phyloP scores from a whole-genome alignment of 2,888 invertebrate genomes.

The Coecobrya sp. region DNA sequence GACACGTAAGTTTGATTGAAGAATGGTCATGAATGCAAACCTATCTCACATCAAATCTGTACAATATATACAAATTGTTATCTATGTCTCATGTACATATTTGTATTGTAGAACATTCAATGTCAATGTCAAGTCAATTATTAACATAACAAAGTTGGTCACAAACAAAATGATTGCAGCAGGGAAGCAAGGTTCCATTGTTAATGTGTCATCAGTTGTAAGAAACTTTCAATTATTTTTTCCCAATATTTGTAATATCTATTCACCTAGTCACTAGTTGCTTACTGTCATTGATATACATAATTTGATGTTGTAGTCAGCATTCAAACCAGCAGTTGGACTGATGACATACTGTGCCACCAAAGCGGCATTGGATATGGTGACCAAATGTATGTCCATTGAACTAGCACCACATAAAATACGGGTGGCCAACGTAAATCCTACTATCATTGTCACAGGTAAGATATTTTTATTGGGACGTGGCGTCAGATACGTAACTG shows the following conservation, averaged over 20 bases:
- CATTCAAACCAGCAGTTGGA: conserved; percentile 59
- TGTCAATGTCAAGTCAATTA: conserved; percentile 94
- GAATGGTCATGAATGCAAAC: no score
- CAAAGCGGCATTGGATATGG: conserved; percentile 95
- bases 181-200: conserved; percentile 93
- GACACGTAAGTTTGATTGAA: conserved; percentile 92
- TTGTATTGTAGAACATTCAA: conserved; percentile 88
- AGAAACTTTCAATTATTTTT: no score
- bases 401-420: conserved; percentile 94
- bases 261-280: no score
- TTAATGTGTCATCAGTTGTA: conserved; percentile 96
- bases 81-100: no score
- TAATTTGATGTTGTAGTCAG: conserved; percentile 37
- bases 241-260: no score
- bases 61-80: no score
- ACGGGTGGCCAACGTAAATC: conserved; percentile 96
- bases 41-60: no score
- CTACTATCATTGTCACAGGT: conserved; percentile 97
- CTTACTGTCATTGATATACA: not conserved
- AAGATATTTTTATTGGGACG: conserved; percentile 88
- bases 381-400: conserved; percentile 94
- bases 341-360: conserved; percentile 91
- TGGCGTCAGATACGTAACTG: not conserved
- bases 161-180: conserved; percentile 92
- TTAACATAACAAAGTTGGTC: conserved; percentile 95